Percentiles rank a stretch among this genome's conserved stretches.
Conservation (phyloP, 2,113 vertebrate species). For the Perca schrenkii region DNA sequence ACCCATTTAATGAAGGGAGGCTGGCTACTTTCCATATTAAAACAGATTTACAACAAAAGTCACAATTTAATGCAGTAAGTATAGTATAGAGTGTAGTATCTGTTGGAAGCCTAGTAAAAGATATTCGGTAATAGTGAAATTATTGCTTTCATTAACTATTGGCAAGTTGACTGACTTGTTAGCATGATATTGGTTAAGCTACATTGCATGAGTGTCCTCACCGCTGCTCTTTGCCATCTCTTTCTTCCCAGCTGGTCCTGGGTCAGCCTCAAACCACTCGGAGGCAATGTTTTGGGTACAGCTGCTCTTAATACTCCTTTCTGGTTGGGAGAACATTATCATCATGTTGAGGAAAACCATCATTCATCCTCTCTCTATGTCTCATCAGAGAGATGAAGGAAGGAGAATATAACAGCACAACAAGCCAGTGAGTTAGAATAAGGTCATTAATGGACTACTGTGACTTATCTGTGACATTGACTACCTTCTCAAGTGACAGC, state of each 20-base stretch:
- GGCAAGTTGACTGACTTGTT: slow-evolving; percentile 6
- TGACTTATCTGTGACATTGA: not conserved
- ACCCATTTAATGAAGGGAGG: slow-evolving; percentile 7
- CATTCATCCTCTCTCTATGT: not conserved
- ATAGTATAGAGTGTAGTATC: not conserved
- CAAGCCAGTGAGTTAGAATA: not conserved
- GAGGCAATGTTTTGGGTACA: slow-evolving; percentile 55
- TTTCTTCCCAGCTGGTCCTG: slow-evolving; percentile 27
- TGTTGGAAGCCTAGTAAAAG: not conserved
- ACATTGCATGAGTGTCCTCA: slow-evolving; percentile 24
- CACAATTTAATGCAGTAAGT: not conserved
- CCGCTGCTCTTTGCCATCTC: slow-evolving; percentile 27
- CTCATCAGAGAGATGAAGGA: not conserved
- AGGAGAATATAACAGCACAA: not conserved
- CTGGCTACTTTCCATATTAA: not conserved
- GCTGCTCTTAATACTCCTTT: slow-evolving; percentile 37
- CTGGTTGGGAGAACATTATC: slow-evolving; percentile 27
- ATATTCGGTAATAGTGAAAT: not conserved
- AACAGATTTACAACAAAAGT: not conserved
- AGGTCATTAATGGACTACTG: not conserved
- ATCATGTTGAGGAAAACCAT: slow-evolving; percentile 22
- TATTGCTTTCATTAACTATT: not conserved
- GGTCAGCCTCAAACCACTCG: slow-evolving; percentile 54
- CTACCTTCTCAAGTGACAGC: slow-evolving; percentile 5
- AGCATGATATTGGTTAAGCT: slow-evolving; percentile 12